A percentile compares a stretch with the other conserved stretches of the same genome.
These are phyloP conservation scores for Lacanobia oleracea DNA, from an alignment of 2,888 invertebrate genomes.

Conservation along the genomic window DNA sequence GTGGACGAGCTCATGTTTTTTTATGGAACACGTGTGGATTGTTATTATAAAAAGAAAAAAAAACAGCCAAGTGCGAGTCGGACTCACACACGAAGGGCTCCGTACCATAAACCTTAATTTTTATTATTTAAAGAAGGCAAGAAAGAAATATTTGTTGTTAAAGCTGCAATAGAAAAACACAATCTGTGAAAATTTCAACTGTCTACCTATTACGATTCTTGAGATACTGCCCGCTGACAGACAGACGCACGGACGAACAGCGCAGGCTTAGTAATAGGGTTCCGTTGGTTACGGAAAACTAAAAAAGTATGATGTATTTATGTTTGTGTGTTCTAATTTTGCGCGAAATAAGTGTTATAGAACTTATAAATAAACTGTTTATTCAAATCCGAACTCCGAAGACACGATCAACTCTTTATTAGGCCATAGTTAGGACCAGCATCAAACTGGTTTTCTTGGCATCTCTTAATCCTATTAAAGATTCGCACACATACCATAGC, in stretches of 20 bases:
- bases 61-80: too few species aligned
- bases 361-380: background rate
- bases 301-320: slow-evolving; percentile 4
- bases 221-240: too few species aligned
- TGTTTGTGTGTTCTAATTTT: slow-evolving; percentile 12
- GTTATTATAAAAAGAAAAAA: slow-evolving; percentile 6
- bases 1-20: background rate
- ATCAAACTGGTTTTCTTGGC: slow-evolving; percentile 1
- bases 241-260: too few species aligned
- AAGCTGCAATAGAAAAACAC: too few species aligned
- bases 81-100: too few species aligned
- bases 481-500: slow-evolving; percentile 8
- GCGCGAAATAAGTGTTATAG: background rate
- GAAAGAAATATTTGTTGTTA: too few species aligned
- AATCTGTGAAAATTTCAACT: too few species aligned
- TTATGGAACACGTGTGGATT: background rate
- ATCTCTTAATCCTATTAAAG: background rate
- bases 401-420: background rate
- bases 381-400: background rate
- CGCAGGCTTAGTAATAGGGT: too few species aligned
- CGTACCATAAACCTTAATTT: too few species aligned
- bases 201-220: too few species aligned
- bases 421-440: background rate
- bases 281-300: too few species aligned
- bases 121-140: too few species aligned